phyloP scores from a whole-genome alignment of 2,888 invertebrate genomes.

The Stramonita haemastoma region DNA sequence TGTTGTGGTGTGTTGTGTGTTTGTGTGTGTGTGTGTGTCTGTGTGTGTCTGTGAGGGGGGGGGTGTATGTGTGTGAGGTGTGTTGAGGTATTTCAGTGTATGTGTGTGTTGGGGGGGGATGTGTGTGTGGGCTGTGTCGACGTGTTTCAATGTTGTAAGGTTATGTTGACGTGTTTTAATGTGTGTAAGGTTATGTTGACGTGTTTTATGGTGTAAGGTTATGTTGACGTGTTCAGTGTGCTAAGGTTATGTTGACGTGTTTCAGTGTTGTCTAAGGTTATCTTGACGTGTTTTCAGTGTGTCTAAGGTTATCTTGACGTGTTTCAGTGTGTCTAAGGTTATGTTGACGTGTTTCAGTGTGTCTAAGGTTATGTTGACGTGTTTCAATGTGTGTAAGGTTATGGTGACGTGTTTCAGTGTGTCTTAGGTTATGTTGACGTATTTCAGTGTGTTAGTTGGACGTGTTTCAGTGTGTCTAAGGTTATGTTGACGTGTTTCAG shows the following conservation, averaged over 20 bases:
- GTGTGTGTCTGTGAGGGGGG: too few species aligned
- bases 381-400: neutral
- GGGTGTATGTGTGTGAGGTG: too few species aligned
- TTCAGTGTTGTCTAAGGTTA: neutral
- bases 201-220: constrained; percentile 74
- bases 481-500: too few species aligned
- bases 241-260: constrained; percentile 47
- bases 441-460: neutral
- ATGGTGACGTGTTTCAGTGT: neutral
- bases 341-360: too few species aligned
- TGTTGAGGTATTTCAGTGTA: too few species aligned
- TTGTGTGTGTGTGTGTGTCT: too few species aligned
- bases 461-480: too few species aligned
- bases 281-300: too few species aligned
- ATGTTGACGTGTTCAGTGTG: too few species aligned
- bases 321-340: neutral
- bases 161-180: constrained; percentile 45
- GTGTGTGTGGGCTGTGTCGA: neutral
- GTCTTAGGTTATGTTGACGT: constrained; percentile 48
- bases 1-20: too few species aligned
- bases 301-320: constrained; percentile 49
- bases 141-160: too few species aligned
- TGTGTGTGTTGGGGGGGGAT: constrained; percentile 30
- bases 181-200: neutral
- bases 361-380: constrained; percentile 48